Conservation (phyloP, 2,797 vertebrate genomes). For the Rousettus madagascariensis region DNA sequence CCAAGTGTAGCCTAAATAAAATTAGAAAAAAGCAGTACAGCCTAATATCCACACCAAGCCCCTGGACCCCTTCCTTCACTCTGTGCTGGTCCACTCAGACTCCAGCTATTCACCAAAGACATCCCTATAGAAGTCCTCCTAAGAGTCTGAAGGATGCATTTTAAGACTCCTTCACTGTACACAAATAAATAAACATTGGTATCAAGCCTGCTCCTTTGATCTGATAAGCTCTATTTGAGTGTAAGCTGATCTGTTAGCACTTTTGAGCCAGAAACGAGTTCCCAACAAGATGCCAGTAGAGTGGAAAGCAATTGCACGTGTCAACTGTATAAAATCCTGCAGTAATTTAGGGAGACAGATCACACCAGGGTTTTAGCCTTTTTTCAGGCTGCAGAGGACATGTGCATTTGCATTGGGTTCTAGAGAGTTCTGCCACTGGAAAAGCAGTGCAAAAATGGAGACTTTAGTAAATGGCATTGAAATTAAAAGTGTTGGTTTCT, state of each 20-base stretch:
- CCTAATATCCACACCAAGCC: fast-evolving
- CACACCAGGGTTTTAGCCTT: background rate
- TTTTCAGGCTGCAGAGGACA: background rate
- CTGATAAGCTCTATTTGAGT: background rate
- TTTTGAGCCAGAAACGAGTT: background rate
- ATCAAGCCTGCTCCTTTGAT: background rate
- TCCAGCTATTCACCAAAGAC: background rate
- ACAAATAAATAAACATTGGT: background rate
- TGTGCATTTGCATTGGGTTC: background rate
- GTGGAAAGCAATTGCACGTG: background rate
- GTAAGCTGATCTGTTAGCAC: background rate
- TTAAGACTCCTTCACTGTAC: background rate
- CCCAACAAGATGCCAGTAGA: background rate
- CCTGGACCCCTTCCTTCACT: background rate
- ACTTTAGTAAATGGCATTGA: background rate
- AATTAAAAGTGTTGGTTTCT: background rate
- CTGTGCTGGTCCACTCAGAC: background rate
- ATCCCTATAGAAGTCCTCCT: background rate
- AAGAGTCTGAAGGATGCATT: background rate
- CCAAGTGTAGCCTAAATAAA: background rate
- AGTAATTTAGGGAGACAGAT: background rate
- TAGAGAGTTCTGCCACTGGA: background rate
- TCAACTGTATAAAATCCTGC: background rate
- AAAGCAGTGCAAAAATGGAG: background rate
- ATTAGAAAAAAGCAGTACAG: background rate